Percentiles rank a stretch among this genome's conserved stretches.
phyloP scores from a whole-genome alignment of 2,888 invertebrate genomes.

The Nasonovia ribisnigri region DNA sequence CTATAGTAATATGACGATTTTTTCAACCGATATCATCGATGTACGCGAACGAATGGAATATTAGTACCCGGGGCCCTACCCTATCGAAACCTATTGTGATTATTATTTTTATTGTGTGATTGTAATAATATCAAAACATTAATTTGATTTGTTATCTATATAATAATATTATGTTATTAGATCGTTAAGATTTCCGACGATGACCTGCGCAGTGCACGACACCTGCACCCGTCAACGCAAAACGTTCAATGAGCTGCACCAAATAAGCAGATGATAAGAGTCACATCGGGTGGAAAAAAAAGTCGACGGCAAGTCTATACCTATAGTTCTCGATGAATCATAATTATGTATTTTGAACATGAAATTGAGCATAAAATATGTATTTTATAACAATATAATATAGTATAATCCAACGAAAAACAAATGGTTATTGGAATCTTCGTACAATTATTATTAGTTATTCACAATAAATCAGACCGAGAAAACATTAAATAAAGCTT shows the following conservation, averaged over 20 bases:
- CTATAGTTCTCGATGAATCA: not conserved
- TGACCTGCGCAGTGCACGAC: not conserved
- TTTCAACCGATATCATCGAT: not conserved
- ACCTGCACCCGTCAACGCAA: not conserved
- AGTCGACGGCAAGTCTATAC: not conserved
- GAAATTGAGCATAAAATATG: not conserved
- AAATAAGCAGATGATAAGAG: not conserved
- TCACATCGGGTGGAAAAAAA: not conserved
- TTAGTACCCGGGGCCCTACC: not conserved
- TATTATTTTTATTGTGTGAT: not conserved
- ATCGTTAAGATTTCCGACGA: not conserved
- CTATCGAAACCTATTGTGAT: not conserved
- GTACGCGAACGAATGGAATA: not conserved
- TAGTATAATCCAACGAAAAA: not conserved
- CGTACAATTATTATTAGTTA: not conserved
- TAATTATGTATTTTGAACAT: not conserved
- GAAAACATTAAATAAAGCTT: too few relatives aligned
- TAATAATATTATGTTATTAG: not conserved
- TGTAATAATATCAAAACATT: not conserved
- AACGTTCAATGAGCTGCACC: not conserved
- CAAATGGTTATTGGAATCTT: not conserved
- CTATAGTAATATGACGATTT: not conserved
- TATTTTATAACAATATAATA: not conserved
- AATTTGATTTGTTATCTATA: not conserved
- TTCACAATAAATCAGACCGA: too few relatives aligned